These are phyloP conservation scores for Neuroterus valhalla DNA, from an alignment of 1,140 invertebrate genomes.

Conservation along the genomic window DNA sequence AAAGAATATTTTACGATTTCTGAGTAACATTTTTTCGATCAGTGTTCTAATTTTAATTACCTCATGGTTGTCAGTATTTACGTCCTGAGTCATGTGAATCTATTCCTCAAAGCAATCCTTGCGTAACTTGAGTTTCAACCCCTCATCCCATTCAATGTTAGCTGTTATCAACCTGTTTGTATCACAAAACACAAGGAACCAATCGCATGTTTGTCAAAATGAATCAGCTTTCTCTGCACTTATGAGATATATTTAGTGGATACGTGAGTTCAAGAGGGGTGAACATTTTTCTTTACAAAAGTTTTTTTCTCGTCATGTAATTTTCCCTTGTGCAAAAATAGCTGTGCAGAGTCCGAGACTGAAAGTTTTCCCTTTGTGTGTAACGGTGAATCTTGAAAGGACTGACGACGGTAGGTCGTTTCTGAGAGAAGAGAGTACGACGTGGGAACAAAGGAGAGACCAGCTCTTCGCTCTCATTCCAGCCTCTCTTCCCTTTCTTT, in stretches of 20 bases:
- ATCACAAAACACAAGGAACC: not conserved
- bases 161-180: not conserved
- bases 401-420: conserved; percentile 55
- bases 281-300: conserved; percentile 37
- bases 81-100: not conserved
- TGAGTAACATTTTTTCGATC: not conserved
- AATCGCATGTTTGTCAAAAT: not conserved
- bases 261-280: not conserved
- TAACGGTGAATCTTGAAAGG: conserved; percentile 64
- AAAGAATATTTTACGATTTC: not conserved
- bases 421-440: conserved; percentile 50
- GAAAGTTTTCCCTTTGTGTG: conserved; percentile 60
- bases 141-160: no score
- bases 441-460: conserved; percentile 68
- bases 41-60: not conserved
- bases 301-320: conserved; percentile 33
- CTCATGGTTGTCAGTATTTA: not conserved
- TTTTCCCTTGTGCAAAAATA: conserved; percentile 20
- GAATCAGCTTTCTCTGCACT: no score
- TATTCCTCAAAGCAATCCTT: not conserved
- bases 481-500: conserved; percentile 43
- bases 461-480: conserved; percentile 38
- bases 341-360: conserved; percentile 44
- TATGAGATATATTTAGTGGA: no score
- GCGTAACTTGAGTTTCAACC: not conserved